Evolutionary conservation across 2,797 vertebrate genomes (phyloP).

Genomic region (Strix occidentalis): DNA sequence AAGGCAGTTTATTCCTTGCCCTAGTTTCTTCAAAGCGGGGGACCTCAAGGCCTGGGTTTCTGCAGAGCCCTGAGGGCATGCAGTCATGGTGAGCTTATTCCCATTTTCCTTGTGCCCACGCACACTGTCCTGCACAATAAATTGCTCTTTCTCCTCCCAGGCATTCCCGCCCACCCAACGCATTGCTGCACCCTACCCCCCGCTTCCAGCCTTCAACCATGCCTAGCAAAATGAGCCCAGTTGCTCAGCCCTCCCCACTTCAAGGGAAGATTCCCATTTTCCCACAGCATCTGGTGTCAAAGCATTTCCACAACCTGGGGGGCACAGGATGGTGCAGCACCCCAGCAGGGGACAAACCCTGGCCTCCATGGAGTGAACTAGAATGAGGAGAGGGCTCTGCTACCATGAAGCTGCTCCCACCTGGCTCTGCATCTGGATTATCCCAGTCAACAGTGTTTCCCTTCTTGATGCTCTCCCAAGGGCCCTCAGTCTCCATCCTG

Average conservation of each 20-base stretch:
- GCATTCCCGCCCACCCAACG: accelerated
- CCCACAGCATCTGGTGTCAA: not conserved
- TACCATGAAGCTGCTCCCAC: not conserved
- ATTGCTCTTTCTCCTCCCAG: not conserved
- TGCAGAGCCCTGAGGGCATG: not conserved
- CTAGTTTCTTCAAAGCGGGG: not conserved
- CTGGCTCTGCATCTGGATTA: not conserved
- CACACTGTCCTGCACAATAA: not conserved
- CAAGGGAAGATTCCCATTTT: not conserved
- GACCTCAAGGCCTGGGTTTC: not conserved
- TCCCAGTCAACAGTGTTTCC: not conserved
- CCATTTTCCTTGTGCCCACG: not conserved
- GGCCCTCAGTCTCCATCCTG: not conserved
- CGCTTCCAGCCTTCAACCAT: not conserved
- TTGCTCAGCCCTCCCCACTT: not conserved
- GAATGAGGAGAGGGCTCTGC: not conserved
- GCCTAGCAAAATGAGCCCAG: accelerated
- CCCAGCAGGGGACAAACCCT: not conserved
- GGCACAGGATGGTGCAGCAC: accelerated
- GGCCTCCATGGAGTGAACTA: accelerated
- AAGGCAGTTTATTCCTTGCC: not conserved
- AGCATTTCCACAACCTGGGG: not conserved
- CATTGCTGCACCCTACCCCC: not conserved
- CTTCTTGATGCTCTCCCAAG: accelerated
- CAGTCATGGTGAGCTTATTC: not conserved